Percentiles rank a stretch among this genome's conserved stretches.
Conservation (phyloP, 2,113 vertebrate genomes). For the Antennarius striatus region DNA sequence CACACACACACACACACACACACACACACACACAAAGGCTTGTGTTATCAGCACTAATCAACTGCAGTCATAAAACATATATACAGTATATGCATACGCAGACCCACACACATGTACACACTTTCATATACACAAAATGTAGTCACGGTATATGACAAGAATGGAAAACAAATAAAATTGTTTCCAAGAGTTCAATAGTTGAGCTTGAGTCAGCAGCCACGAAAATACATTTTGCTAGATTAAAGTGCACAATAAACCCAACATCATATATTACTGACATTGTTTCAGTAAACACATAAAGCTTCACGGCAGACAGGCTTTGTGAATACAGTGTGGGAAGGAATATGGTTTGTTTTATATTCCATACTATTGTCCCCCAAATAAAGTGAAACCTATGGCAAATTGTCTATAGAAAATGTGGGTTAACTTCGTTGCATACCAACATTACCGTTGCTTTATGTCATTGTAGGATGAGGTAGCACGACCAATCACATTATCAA, state of each 20-base stretch:
- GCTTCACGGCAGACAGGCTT: slow-evolving; percentile 13
- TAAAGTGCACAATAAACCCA: slow-evolving; percentile 18
- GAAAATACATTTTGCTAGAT: background rate
- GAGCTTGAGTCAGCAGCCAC: slow-evolving; percentile 15
- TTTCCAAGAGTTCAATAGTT: slow-evolving; percentile 11
- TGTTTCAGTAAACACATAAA: slow-evolving; percentile 26
- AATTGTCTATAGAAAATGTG: slow-evolving; percentile 6
- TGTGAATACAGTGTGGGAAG: background rate
- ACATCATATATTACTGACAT: slow-evolving; percentile 16
- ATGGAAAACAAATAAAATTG: too few relatives aligned
- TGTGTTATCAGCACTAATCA: too few relatives aligned
- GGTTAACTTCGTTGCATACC: slow-evolving; percentile 8
- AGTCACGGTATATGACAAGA: too few relatives aligned
- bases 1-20: slow-evolving; percentile 3
- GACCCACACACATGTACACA: too few relatives aligned
- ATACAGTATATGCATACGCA: too few relatives aligned
- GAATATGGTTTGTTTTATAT: slow-evolving; percentile 19
- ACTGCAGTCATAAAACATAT: too few relatives aligned
- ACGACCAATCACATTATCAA: background rate
- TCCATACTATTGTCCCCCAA: background rate
- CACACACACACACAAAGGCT: too few relatives aligned
- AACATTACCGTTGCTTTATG: background rate
- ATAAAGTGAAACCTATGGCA: background rate
- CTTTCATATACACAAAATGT: too few relatives aligned
- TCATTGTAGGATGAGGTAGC: slow-evolving; percentile 8